A percentile compares a stretch with the other conserved stretches of the same genome.
These are phyloP conservation scores for Poeciliopsis turneri DNA, from an alignment of 2,797 vertebrate genomes.

Conservation along the genomic window DNA sequence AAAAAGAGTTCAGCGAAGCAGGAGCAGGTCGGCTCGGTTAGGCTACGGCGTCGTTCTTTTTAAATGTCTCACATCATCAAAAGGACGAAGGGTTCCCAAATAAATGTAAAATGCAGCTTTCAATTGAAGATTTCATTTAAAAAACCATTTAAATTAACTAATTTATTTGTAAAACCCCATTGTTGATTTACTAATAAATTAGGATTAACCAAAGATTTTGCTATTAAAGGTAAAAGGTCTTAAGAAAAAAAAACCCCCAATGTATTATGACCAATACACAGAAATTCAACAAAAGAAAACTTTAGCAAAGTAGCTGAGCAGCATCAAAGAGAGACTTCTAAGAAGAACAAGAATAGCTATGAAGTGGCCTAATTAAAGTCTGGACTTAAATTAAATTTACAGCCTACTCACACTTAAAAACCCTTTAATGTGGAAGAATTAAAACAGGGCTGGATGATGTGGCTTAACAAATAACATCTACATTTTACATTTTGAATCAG, in stretches of 20 bases:
- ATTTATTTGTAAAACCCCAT: neutral
- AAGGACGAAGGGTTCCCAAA: neutral
- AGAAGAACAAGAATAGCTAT: neutral
- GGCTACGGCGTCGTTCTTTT: neutral
- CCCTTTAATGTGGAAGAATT: neutral
- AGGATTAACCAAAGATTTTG: neutral
- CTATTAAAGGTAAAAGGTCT: neutral
- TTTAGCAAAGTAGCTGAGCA: neutral
- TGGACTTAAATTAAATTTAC: neutral
- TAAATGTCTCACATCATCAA: neutral
- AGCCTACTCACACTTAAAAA: neutral
- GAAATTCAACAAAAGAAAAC: neutral
- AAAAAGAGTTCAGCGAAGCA: neutral
- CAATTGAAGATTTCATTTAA: neutral
- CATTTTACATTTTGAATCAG: too few species aligned
- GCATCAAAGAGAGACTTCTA: neutral
- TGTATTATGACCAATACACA: too few species aligned
- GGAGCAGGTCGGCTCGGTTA: conserved; percentile 8
- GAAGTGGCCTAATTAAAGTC: neutral
- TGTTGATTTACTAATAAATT: neutral
- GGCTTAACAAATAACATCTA: too few species aligned
- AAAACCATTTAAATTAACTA: neutral
- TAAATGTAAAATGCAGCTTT: neutral
- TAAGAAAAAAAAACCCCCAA: neutral
- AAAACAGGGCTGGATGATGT: neutral